Conservation (phyloP, 2,113 vertebrate species). For the Gadus macrocephalus region DNA sequence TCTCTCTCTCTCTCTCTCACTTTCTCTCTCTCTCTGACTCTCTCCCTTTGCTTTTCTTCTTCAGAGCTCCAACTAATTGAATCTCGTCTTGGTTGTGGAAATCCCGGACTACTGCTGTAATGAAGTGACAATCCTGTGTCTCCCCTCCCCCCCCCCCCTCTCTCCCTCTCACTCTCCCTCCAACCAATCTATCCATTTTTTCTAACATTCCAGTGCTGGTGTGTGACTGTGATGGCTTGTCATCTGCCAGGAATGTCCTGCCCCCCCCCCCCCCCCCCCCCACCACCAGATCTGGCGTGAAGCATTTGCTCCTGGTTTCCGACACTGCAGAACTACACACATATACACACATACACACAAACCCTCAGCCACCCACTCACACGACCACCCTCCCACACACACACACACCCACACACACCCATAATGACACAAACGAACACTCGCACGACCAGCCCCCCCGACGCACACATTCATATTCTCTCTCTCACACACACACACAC, state of each 20-base stretch:
- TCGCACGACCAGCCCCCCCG: no score
- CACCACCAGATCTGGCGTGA: constrained; percentile 64
- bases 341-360: constrained; percentile 13
- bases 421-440: constrained; percentile 23
- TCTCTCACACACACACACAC: no score
- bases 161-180: no score
- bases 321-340: constrained; percentile 45
- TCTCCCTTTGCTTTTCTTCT: constrained; percentile 11
- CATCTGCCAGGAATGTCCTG: constrained; percentile 76
- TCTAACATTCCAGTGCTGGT: constrained; percentile 75
- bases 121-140: constrained; percentile 50
- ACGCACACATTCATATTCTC: no score
- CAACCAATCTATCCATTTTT: constrained; percentile 42
- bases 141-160: constrained; percentile 21
- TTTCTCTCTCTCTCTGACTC: background rate
- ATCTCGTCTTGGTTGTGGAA: constrained; percentile 42
- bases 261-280: constrained; percentile 73
- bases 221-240: constrained; percentile 78
- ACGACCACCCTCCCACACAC: constrained; percentile 14
- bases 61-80: constrained; percentile 39
- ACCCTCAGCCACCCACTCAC: constrained; percentile 16
- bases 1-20: background rate
- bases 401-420: constrained; percentile 30
- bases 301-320: constrained; percentile 70
- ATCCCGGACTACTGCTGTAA: constrained; percentile 63